Percentiles rank a stretch among this genome's conserved stretches.
These are phyloP conservation scores for Tenodera sinensis DNA, from an alignment of 2,888 invertebrate genomes.

Conservation along the genomic window DNA sequence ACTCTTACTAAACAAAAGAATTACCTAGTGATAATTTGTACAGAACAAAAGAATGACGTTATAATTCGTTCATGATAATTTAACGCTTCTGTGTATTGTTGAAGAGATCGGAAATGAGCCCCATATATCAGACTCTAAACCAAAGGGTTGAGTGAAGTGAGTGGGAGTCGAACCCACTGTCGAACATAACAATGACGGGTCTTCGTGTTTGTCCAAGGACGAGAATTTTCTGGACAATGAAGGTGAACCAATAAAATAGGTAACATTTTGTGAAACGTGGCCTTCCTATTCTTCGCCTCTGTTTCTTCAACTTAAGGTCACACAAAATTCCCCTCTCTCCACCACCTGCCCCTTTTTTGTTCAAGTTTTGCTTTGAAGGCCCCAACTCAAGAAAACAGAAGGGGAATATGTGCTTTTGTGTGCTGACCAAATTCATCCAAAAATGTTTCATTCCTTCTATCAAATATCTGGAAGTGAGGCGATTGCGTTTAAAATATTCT, in stretches of 20 bases:
- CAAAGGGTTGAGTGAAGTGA: not conserved
- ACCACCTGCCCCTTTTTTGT: not conserved
- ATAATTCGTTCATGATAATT: too few species aligned
- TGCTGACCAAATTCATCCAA: not conserved
- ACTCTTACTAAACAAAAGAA: too few species aligned
- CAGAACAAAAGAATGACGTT: too few species aligned
- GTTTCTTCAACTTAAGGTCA: not conserved
- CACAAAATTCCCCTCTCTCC: not conserved
- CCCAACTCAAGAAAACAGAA: not conserved
- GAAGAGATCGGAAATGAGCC: too few species aligned
- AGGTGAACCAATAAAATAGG: not conserved
- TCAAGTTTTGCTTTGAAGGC: not conserved
- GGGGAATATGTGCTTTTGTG: not conserved
- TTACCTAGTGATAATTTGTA: too few species aligned
- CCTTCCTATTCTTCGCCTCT: not conserved
- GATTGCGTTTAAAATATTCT: too few species aligned
- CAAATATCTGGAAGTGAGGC: not conserved
- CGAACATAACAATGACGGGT: not conserved
- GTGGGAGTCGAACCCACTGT: not conserved
- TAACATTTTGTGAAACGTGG: not conserved
- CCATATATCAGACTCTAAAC: too few species aligned
- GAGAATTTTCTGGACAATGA: not conserved
- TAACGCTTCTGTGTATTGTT: too few species aligned
- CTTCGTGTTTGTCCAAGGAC: not conserved
- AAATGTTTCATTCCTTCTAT: not conserved